Percentiles rank a stretch among this genome's conserved stretches.
Evolutionary conservation across 2,113 vertebrate genomes (phyloP).

Genomic region (Eulacestoma nigropectus): DNA sequence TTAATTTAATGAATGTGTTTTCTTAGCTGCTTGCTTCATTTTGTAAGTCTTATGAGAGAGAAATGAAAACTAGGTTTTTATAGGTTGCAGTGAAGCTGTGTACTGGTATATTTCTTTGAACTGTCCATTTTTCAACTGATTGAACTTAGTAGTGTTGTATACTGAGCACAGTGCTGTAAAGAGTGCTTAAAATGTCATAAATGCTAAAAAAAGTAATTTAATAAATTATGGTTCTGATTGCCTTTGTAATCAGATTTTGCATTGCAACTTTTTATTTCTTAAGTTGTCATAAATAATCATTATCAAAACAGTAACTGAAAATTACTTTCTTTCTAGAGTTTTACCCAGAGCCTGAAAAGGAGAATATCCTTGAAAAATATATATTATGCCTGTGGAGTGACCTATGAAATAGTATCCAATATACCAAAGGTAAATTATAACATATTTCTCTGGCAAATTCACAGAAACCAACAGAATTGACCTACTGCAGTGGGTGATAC

Average conservation of each 20-base stretch:
- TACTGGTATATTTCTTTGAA: not conserved
- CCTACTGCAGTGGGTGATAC: not conserved
- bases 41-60: not conserved
- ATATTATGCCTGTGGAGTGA: conserved; percentile 88
- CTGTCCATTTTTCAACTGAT: not conserved
- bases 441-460: not conserved
- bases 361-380: conserved; percentile 93
- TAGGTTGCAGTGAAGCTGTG: not conserved
- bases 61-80: not conserved
- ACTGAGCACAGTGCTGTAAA: not conserved
- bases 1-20: not conserved
- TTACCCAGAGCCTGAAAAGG: conserved; percentile 96
- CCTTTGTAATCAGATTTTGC: not conserved
- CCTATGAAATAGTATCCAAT: conserved; percentile 97
- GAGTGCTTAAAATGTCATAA: not conserved
- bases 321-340: conserved; percentile 78
- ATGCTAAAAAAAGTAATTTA: not conserved
- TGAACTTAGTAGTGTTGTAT: not conserved
- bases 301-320: not conserved
- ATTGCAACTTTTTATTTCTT: not conserved
- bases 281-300: not conserved
- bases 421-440: conserved; percentile 90
- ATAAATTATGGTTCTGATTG: not conserved
- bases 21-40: not conserved
- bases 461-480: not conserved